Evolutionary conservation across 2,797 vertebrate species (phyloP).

Genomic region (Onychomys torridus): DNA sequence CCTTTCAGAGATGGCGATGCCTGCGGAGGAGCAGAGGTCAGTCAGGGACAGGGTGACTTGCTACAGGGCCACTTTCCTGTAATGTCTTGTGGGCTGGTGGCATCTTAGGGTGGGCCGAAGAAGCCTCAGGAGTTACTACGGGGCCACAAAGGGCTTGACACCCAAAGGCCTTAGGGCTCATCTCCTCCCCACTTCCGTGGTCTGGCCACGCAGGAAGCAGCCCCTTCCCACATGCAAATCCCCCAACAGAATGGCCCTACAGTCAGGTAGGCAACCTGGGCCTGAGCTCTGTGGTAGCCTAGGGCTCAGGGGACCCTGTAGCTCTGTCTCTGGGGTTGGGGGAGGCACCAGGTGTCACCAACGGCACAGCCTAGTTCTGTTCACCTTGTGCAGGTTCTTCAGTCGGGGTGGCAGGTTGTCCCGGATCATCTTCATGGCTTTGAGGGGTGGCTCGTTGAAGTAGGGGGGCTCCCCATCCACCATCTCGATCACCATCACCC

Average conservation of each 20-base stretch:
- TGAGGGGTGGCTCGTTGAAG: conserved; percentile 97
- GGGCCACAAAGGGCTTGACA: not conserved
- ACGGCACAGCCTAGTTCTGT: not conserved
- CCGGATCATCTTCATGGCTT: conserved; percentile 99
- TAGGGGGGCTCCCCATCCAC: conserved; percentile 97
- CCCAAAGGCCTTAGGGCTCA: not conserved
- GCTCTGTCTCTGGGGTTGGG: not conserved
- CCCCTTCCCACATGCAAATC: not conserved
- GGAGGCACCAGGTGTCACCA: accelerated
- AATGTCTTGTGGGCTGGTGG: not conserved
- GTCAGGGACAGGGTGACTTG: not conserved
- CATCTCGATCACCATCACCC: conserved; percentile 99
- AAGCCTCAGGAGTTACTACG: not conserved
- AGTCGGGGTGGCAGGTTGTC: conserved; percentile 97
- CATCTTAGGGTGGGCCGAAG: not conserved
- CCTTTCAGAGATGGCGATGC: conserved; percentile 95
- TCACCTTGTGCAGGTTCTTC: conserved; percentile 96
- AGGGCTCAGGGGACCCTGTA: accelerated
- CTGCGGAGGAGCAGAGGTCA: conserved; percentile 78
- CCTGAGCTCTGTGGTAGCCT: not conserved
- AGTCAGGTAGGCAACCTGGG: not conserved
- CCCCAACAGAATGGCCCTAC: no score
- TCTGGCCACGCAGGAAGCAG: not conserved
- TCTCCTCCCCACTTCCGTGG: no score
- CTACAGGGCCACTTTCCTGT: not conserved